Base-by-base conservation (phyloP, 2,888 invertebrate species). In the Melipona bicolor region DNA sequence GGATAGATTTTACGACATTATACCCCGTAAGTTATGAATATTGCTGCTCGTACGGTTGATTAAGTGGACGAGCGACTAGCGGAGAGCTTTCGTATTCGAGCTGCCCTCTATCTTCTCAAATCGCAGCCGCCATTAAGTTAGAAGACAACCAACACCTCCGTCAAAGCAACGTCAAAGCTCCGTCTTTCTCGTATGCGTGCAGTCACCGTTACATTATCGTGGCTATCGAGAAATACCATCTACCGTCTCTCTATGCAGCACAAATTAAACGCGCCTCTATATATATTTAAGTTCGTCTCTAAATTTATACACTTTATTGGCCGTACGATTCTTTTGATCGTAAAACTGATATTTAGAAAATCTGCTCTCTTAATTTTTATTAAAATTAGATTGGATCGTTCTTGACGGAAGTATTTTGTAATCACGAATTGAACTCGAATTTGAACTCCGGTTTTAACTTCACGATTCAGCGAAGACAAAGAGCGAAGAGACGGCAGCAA, bases 21-120 rank as follows among this genome's bases (percentile, higher is more conserved):
- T 77, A 50, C 75, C 21, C 54, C 64, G 64, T 86, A 83, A 86
- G 75, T 86, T 86, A 85, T 83, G 86, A 86, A 85, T 80, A 86
- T 86, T 86, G 75, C 83, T 59, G 78, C 76, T 72, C 85, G 82
- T 82, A 73, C 75, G 77, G 74, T 79, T 86, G 86, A 86, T 85
- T 85, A 80, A 86, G 79, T 80, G 69, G 71, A 72, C 77, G 86
- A 79, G 68, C 74, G 75, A 43, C 24, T 73, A 59, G 21, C 27
- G 17, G 73, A 54, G 50, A 68, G 54, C 36, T 67, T 21, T 43
- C 19, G 32, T 32, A 13, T 27, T 21, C 52, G 11, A 19, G 36
- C 36, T 32, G 50, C 64, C 69, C 79, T 77, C 67, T 77, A 70
- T 77, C 77, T 74, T 24, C 21, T 49, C 70, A n/a, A 82, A 83